Conservation (phyloP, 2,797 vertebrate genomes). For the Synaphobranchus kaupii region DNA sequence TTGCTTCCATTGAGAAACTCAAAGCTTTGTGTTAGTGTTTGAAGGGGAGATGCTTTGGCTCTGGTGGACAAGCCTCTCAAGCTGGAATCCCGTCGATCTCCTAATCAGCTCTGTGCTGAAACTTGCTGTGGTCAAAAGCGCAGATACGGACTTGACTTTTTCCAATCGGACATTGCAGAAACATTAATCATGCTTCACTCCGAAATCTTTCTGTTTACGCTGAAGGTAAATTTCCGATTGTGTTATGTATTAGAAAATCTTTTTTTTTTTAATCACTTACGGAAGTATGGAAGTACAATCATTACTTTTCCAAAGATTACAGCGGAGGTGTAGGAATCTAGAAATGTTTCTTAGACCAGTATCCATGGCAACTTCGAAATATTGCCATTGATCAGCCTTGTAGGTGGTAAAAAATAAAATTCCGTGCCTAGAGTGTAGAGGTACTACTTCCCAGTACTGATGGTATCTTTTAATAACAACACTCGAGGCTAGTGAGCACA, state of each 20-base stretch:
- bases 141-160: neutral
- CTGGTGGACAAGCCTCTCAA: constrained; percentile 21
- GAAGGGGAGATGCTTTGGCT: neutral
- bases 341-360: neutral
- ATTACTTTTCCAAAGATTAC: neutral
- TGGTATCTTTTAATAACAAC: constrained; percentile 20
- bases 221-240: neutral
- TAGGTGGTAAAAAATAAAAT: constrained; percentile 14
- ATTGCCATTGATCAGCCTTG: constrained; percentile 16
- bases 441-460: neutral
- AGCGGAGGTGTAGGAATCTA: neutral
- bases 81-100: constrained; percentile 54
- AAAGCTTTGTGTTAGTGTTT: constrained; percentile 54
- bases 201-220: neutral
- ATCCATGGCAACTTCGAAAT: constrained; percentile 20
- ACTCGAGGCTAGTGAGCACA: neutral
- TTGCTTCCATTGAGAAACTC: constrained; percentile 56
- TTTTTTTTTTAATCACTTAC: neutral
- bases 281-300: neutral
- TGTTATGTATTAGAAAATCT: neutral
- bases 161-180: neutral
- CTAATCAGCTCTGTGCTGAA: constrained; percentile 42
- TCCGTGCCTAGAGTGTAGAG: neutral
- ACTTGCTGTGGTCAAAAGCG: constrained; percentile 31
- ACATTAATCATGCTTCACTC: neutral